Evolutionary conservation across 2,113 vertebrate species (phyloP).

Genomic region (Triplophysa tibetana): DNA sequence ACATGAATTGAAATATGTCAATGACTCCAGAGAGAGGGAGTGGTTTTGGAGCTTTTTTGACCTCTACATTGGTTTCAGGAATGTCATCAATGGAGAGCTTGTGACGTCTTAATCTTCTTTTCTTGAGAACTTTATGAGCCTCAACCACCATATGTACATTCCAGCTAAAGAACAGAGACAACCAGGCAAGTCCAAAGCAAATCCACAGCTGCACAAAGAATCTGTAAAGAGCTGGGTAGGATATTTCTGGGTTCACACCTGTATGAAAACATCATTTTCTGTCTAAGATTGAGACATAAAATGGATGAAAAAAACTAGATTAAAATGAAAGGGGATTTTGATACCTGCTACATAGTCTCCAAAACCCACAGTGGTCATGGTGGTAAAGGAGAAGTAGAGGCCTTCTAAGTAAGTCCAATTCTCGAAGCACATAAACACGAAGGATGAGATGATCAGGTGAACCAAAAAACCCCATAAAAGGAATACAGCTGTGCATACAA

Average conservation of each 20-base stretch:
- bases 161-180: conserved; percentile 97
- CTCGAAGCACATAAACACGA: conserved; percentile 89
- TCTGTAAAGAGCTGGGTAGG: conserved; percentile 87
- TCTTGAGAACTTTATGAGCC: conserved; percentile 93
- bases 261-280: neutral
- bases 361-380: conserved; percentile 94
- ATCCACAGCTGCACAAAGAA: conserved; percentile 94
- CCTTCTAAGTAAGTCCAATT: conserved; percentile 92
- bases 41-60: conserved; percentile 69
- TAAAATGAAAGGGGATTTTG: conserved; percentile 14
- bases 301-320: neutral
- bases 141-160: conserved; percentile 98
- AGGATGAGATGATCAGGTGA: conserved; percentile 90
- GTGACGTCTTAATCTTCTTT: conserved; percentile 82
- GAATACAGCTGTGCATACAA: conserved; percentile 88
- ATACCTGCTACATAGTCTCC: conserved; percentile 95
- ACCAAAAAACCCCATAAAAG: conserved; percentile 91
- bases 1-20: conserved; percentile 92
- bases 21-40: conserved; percentile 67
- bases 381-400: conserved; percentile 95
- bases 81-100: conserved; percentile 73
- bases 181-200: conserved; percentile 95
- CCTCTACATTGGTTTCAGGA: conserved; percentile 49
- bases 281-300: too few relatives aligned
- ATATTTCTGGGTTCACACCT: conserved; percentile 87